These are phyloP conservation scores for Zygothrica quintamaculata DNA, from an alignment of 2,888 invertebrate species.

Conservation along the genomic window DNA sequence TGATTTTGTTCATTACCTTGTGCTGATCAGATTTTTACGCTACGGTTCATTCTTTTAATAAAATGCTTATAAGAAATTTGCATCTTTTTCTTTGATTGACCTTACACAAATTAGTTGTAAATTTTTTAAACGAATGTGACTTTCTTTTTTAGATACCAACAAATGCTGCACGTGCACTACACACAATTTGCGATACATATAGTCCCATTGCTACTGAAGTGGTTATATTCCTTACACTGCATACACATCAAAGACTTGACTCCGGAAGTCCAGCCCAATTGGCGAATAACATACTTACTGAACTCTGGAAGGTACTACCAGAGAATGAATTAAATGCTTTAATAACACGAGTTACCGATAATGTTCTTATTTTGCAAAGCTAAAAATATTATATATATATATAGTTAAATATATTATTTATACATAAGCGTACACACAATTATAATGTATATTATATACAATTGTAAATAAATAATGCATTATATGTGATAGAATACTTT, in stretches of 20 bases:
- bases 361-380: slow-evolving; percentile 71
- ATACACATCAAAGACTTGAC: slow-evolving; percentile 27
- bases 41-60: too few species aligned
- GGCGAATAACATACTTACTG: slow-evolving; percentile 65
- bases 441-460: too few species aligned
- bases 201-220: slow-evolving; percentile 84
- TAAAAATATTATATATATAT: slow-evolving; percentile 3
- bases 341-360: slow-evolving; percentile 82
- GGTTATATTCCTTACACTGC: slow-evolving; percentile 84
- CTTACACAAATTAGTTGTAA: too few species aligned
- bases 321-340: slow-evolving; percentile 76
- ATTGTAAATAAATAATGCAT: too few species aligned
- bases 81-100: too few species aligned
- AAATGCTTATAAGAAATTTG: too few species aligned
- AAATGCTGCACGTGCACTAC: slow-evolving; percentile 85
- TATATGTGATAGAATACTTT: neutral
- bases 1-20: too few species aligned
- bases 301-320: slow-evolving; percentile 75
- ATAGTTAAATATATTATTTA: too few species aligned
- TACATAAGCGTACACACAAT: too few species aligned
- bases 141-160: slow-evolving; percentile 73
- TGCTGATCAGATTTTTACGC: too few species aligned
- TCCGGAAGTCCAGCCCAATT: slow-evolving; percentile 47
- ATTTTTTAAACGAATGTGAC: too few species aligned
- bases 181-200: slow-evolving; percentile 86